Percentiles rank a stretch among this genome's conserved stretches.
phyloP scores from a whole-genome alignment of 2,797 vertebrate genomes.

The Neopelma chrysocephalum region DNA sequence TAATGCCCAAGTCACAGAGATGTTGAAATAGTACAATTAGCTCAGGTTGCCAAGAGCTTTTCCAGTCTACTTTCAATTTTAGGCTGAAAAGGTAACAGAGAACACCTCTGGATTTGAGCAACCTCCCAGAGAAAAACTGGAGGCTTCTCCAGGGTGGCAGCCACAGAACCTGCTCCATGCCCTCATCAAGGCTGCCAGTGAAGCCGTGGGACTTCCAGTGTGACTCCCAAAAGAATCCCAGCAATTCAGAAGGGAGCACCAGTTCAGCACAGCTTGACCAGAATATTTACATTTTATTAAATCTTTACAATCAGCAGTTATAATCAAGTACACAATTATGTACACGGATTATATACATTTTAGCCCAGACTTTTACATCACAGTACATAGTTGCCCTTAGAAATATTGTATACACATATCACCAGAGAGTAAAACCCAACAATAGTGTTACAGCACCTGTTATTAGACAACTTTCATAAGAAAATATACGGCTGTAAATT shows the following conservation, averaged over 20 bases:
- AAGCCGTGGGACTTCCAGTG: neutral
- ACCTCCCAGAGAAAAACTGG: no score
- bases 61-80: neutral
- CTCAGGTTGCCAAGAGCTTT: neutral
- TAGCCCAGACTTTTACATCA: constrained; percentile 83
- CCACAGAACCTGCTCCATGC: no score
- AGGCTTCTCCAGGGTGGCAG: neutral
- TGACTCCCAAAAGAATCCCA: neutral
- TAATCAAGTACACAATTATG: constrained; percentile 84
- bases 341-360: constrained; percentile 82
- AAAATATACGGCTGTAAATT: constrained; percentile 81
- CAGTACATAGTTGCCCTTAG: constrained; percentile 80
- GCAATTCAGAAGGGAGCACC: neutral
- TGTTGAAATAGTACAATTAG: neutral
- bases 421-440: constrained; percentile 75
- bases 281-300: constrained; percentile 87
- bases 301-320: constrained; percentile 85
- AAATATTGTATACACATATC: constrained; percentile 74
- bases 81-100: neutral
- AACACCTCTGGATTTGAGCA: neutral
- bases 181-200: neutral
- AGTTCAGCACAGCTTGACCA: constrained; percentile 19
- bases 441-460: constrained; percentile 77
- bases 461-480: constrained; percentile 76
- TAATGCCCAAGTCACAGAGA: neutral